These are phyloP conservation scores for Propithecus deckenii DNA, from an alignment of 2,797 vertebrate species.

Conservation along the genomic window DNA sequence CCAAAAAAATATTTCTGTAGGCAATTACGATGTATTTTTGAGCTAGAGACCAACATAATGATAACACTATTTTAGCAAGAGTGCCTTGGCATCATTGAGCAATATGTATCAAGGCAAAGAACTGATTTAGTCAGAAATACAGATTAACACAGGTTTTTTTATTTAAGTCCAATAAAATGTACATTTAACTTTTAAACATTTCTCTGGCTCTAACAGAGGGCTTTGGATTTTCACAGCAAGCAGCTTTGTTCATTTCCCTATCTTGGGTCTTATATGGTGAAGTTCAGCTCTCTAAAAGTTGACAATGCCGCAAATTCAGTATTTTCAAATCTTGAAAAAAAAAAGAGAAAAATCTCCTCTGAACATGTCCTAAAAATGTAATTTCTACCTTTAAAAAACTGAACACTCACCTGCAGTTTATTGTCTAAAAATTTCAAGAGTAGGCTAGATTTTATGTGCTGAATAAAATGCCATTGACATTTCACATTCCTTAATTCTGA, in stretches of 20 bases:
- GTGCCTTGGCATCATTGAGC: neutral
- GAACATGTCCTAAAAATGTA: slow-evolving; percentile 17
- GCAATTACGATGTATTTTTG: neutral
- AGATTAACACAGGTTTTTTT: neutral
- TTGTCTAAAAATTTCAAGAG: slow-evolving; percentile 37
- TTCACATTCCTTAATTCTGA: neutral
- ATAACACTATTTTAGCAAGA: neutral
- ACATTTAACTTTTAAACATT: neutral
- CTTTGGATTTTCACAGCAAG: neutral
- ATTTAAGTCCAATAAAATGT: neutral
- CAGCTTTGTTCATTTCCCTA: neutral
- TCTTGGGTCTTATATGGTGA: neutral
- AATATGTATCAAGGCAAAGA: neutral
- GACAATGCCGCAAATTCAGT: neutral
- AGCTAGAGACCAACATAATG: neutral
- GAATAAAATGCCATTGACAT: neutral
- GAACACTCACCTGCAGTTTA: neutral
- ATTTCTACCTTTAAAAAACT: slow-evolving; percentile 9
- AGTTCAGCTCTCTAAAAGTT: neutral
- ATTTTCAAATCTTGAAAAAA: neutral
- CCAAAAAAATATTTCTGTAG: neutral
- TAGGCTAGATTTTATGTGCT: neutral
- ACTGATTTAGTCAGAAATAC: neutral
- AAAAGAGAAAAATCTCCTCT: neutral
- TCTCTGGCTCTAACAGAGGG: neutral